Conservation (phyloP, 1,140 invertebrate genomes). For the Dinoponera quadriceps region DNA sequence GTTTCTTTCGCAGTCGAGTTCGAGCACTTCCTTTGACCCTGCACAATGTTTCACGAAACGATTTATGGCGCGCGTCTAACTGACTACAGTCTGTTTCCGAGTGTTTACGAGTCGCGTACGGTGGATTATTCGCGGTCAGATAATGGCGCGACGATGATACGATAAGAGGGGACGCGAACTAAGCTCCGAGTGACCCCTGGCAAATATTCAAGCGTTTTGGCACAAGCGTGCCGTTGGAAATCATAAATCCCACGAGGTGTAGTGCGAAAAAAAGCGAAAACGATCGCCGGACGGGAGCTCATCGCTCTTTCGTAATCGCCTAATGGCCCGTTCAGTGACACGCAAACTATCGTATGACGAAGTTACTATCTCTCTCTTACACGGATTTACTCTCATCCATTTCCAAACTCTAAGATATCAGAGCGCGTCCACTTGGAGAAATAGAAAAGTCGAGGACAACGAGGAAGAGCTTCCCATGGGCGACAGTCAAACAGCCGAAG, state of each 20-base stretch:
- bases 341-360: background rate
- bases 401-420: background rate
- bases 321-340: conserved; percentile 3
- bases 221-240: background rate
- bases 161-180: background rate
- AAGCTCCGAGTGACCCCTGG: conserved; percentile 17
- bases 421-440: background rate
- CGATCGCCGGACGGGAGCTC: conserved; percentile 1
- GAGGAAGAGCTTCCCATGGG: background rate
- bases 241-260: background rate
- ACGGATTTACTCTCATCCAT: background rate
- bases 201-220: conserved; percentile 23
- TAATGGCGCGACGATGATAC: background rate
- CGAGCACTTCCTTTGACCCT: conserved; percentile 23
- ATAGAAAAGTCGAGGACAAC: background rate
- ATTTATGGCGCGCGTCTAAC: conserved; percentile 12
- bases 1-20: background rate
- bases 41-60: background rate
- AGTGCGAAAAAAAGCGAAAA: background rate
- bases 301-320: background rate
- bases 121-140: background rate
- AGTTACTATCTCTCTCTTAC: conserved; percentile 25
- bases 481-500: conserved; percentile 25
- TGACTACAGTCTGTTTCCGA: background rate
- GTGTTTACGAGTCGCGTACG: too few relatives aligned